phyloP scores from a whole-genome alignment of 2,797 vertebrate genomes.

The Pantherophis alleghaniensis region DNA sequence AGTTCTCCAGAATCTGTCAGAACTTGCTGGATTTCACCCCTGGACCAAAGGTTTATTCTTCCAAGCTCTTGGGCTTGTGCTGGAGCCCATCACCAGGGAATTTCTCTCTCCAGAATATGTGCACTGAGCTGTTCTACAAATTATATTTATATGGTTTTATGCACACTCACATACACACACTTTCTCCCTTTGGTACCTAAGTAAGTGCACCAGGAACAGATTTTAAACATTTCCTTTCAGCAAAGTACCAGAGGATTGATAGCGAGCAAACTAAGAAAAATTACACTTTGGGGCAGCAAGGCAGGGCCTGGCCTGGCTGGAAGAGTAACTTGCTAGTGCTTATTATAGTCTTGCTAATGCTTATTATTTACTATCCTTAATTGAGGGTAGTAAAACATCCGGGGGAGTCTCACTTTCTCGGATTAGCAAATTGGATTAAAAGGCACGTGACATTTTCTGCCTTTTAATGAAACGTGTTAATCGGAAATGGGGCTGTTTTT shows the following conservation, averaged over 20 bases:
- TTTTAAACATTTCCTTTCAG: neutral
- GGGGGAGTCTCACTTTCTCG: neutral
- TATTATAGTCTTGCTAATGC: neutral
- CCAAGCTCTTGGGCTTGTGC: neutral
- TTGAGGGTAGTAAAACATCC: neutral
- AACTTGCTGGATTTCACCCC: too few species aligned
- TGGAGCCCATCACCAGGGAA: neutral
- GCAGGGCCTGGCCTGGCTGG: neutral
- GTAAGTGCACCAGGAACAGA: neutral
- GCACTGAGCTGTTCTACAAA: neutral
- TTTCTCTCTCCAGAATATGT: neutral
- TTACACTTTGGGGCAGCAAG: neutral
- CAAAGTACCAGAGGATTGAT: neutral
- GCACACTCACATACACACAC: neutral
- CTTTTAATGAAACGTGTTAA: neutral
- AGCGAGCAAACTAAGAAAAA: neutral
- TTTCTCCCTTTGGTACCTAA: neutral
- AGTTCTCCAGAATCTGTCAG: too few species aligned
- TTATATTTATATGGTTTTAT: neutral
- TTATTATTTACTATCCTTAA: neutral
- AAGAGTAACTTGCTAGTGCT: neutral
- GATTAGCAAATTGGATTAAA: neutral
- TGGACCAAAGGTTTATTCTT: neutral
- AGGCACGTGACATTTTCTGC: neutral
- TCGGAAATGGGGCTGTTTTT: neutral